phyloP scores from a whole-genome alignment of 2,797 vertebrate species.

The Saxicola maurus region DNA sequence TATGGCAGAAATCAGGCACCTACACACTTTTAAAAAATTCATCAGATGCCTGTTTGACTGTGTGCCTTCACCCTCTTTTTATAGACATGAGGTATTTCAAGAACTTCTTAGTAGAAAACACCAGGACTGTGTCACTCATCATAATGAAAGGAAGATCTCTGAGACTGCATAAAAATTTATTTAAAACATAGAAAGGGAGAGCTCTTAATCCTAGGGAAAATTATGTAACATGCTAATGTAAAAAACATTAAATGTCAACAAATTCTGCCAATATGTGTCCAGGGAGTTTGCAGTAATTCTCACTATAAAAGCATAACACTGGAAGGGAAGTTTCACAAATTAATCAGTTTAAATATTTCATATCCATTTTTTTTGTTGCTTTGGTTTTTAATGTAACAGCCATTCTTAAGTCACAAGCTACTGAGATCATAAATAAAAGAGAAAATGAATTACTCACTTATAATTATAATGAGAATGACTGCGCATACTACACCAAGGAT shows the following conservation, averaged over 20 bases:
- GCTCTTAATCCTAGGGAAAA: not conserved
- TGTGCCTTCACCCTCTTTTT: not conserved
- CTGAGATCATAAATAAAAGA: slow-evolving; percentile 3
- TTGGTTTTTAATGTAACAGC: not conserved
- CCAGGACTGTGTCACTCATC: not conserved
- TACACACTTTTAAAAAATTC: not conserved
- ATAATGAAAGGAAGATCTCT: not conserved
- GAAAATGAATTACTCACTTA: slow-evolving; percentile 67
- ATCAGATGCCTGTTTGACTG: not conserved
- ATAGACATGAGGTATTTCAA: not conserved
- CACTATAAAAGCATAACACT: not conserved
- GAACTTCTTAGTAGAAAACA: not conserved
- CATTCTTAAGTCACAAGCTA: not conserved
- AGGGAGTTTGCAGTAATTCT: not conserved
- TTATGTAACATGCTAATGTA: not conserved
- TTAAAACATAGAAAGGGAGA: not conserved
- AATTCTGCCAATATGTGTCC: not conserved
- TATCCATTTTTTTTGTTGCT: not conserved
- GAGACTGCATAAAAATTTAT: not conserved
- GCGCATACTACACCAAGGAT: slow-evolving; percentile 70
- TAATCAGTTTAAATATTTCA: not conserved
- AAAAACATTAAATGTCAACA: not conserved
- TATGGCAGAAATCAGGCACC: not conserved
- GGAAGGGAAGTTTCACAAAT: not conserved
- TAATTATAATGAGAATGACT: slow-evolving; percentile 72